Evolutionary conservation across 2,888 invertebrate species (phyloP).

Genomic region (Tanypteryx hageni): DNA sequence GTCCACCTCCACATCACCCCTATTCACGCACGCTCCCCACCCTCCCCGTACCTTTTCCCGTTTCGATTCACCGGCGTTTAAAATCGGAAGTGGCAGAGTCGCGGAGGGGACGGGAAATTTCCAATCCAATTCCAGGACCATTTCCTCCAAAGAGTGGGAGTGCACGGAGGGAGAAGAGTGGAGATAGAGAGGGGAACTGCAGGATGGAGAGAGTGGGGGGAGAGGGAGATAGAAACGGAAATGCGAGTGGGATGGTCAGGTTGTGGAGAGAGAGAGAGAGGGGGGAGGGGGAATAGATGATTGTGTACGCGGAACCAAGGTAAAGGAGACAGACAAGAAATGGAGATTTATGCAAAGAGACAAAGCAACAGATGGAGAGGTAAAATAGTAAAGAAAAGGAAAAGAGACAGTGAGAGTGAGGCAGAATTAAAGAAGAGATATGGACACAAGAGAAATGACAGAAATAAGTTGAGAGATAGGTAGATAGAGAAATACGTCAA

Average conservation of each 20-base stretch:
- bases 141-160: conserved; percentile 14
- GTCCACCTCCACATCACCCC: background rate
- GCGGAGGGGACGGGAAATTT: conserved; percentile 44
- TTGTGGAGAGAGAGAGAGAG: no score
- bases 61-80: conserved; percentile 44
- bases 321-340: background rate
- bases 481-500: no score
- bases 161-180: background rate
- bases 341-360: background rate
- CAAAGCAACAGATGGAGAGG: no score
- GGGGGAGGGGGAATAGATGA: no score
- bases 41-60: background rate
- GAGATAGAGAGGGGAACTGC: no score
- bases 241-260: background rate
- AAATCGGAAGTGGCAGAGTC: conserved; percentile 49
- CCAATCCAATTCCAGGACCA: conserved; percentile 58
- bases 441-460: no score
- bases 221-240: background rate
- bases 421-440: no score
- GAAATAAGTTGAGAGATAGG: no score
- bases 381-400: no score
- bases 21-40: background rate
- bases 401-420: no score
- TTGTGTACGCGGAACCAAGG: no score
- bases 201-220: background rate